Evolutionary conservation across 2,888 invertebrate species (phyloP).

Genomic region (Acanthoscelides obtectus): DNA sequence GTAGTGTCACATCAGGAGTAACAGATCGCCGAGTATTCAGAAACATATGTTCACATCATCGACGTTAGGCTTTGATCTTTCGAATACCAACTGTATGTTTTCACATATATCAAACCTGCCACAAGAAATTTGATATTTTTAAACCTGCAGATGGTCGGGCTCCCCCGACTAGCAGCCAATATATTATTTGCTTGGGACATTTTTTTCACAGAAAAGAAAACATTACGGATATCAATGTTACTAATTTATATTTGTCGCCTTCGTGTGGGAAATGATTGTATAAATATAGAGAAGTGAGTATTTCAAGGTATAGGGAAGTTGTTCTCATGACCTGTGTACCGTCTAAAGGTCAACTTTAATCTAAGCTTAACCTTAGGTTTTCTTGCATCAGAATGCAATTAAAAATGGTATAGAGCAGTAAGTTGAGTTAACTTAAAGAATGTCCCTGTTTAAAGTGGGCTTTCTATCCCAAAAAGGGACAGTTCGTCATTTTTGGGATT

Average conservation of each 20-base stretch:
- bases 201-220: background rate
- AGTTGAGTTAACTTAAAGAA: no score
- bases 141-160: background rate
- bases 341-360: no score
- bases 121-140: slow-evolving; percentile 24
- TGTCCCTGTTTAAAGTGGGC: no score
- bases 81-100: slow-evolving; percentile 25
- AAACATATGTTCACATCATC: slow-evolving; percentile 10
- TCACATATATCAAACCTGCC: slow-evolving; percentile 24
- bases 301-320: no score
- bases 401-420: no score
- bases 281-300: background rate
- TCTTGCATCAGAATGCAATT: no score
- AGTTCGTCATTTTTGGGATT: no score
- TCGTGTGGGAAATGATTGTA: background rate
- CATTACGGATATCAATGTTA: background rate
- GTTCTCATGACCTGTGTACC: no score
- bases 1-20: background rate
- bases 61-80: slow-evolving; percentile 22
- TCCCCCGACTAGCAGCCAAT: background rate
- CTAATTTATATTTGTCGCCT: background rate
- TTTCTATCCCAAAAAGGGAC: no score
- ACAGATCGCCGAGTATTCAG: background rate
- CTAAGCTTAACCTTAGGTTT: no score
- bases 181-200: background rate